These are phyloP conservation scores for Mola mola DNA, from an alignment of 2,113 vertebrate genomes.

Conservation along the genomic window DNA sequence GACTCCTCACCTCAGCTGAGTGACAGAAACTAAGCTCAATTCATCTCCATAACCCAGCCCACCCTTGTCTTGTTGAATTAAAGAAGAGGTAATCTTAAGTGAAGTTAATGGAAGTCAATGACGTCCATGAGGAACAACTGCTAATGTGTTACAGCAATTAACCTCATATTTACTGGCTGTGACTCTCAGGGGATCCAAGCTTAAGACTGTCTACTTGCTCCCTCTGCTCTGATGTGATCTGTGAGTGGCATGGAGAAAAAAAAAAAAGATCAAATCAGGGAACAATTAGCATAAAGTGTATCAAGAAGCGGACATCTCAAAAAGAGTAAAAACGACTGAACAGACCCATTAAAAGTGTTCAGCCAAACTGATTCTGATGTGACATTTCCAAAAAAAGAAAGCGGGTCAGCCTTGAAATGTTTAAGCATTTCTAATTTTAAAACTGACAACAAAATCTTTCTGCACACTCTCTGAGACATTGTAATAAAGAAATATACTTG, in stretches of 20 bases:
- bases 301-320: too few relatives aligned
- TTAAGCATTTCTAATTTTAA: too few relatives aligned
- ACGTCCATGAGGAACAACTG: conserved; percentile 60
- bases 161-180: conserved; percentile 76
- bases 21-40: conserved; percentile 34
- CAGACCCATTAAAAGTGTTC: too few relatives aligned
- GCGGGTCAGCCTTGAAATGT: too few relatives aligned
- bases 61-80: conserved; percentile 47
- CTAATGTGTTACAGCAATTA: conserved; percentile 76
- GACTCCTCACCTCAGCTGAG: conserved; percentile 9
- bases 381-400: too few relatives aligned
- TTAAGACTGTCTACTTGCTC: conserved; percentile 29
- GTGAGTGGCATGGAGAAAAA: neutral
- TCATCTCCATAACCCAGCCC: conserved; percentile 29
- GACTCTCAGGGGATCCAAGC: conserved; percentile 58
- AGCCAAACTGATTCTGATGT: too few relatives aligned
- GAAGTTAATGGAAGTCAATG: conserved; percentile 74
- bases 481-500: neutral
- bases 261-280: neutral
- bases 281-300: conserved; percentile 16
- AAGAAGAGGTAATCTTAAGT: conserved; percentile 69
- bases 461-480: too few relatives aligned
- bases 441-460: too few relatives aligned
- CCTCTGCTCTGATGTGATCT: conserved; percentile 29
- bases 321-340: too few relatives aligned